These are phyloP conservation scores for Epizoanthus ramosus DNA, from an alignment of 92 coral and sea anemone genomes.

Conservation along the genomic window DNA sequence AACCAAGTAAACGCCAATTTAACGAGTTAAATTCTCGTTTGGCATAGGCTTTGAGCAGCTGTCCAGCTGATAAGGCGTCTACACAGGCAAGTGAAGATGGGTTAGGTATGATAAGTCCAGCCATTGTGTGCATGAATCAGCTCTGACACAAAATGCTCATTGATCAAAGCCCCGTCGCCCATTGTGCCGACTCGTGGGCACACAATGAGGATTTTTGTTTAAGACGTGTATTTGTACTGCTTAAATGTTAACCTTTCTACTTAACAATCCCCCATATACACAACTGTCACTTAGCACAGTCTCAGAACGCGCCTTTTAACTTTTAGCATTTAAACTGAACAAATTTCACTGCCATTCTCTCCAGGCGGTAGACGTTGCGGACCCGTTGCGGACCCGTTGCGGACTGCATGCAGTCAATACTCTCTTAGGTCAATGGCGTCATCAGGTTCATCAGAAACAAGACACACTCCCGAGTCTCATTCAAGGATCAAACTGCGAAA, in stretches of 20 bases:
- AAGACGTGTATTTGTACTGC: conserved; percentile 15
- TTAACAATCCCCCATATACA: conserved; percentile 3
- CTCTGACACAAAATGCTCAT: conserved; percentile 12
- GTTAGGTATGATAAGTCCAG: neutral
- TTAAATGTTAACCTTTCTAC: conserved; percentile 8
- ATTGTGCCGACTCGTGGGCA: conserved; percentile 27
- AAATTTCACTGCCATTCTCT: no score
- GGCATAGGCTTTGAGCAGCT: conserved; percentile 61
- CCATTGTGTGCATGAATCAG: conserved; percentile 31
- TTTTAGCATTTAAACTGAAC: neutral
- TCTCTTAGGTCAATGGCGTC: no score
- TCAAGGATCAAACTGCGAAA: neutral
- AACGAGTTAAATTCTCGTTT: conserved; percentile 57
- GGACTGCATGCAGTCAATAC: no score
- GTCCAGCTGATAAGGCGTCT: conserved; percentile 50
- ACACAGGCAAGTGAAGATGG: conserved; percentile 26
- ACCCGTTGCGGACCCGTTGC: no score
- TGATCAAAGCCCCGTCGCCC: conserved; percentile 10
- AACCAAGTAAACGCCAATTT: conserved; percentile 59
- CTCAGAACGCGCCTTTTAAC: neutral
- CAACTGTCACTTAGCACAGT: neutral
- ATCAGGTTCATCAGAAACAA: no score
- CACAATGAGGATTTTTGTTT: conserved; percentile 22
- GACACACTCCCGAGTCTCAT: neutral
- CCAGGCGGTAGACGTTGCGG: no score